Base-by-base conservation (phyloP, 2,113 vertebrate species). In the Aythya baeri region DNA sequence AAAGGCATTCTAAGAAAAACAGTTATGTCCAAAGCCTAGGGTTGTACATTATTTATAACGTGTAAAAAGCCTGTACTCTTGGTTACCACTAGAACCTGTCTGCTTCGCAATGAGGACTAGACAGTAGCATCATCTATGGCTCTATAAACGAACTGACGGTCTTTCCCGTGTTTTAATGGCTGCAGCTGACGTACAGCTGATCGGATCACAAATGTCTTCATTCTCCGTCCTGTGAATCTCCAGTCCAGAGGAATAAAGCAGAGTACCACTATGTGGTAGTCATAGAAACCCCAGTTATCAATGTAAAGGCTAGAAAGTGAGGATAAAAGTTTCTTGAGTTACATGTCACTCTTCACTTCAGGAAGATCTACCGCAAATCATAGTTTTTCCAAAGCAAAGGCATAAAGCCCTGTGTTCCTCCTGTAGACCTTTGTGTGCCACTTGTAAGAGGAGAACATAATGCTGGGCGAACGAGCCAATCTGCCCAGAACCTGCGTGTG, bases 281-380 rank as follows among this genome's bases (percentile, higher is more conserved):
- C 90, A 97, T 84, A 92, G 96, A 91, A 96, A 97, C 83, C 26
- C 71, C 32, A 82, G 77, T 79, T 89, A 44, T 43, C 82, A 55
- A 54, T 70, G 29, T 43, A 85, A 93, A 96, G 70, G 25, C 79
- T 95, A 94, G 77, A 50, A 91, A 91, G 44, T 49, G 91, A 91
- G 50, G 76, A 59, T 21, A 63, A 46, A 96, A 97, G 58, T 94
- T 97, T 93, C 70, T 93, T 52, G 78, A 85, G 71, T 71, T 91
- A 83, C 26, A 62, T 9, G 11, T 8, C 43, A 22, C 65, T 85
- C 63, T 75, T 66, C 32, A 59, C 8, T 27, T 87, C 29, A 13
- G 83, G 34, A 83, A 38, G 16, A 78, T 50, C 6, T 50, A 77
- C 84, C 46, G 27, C 57, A 90, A 91, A 5, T 1, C 50, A 27